Evolutionary conservation across 2,888 invertebrate species (phyloP), one percentile per base, ranked within the genome.

Genomic region (Colostygia pectinataria): DNA sequence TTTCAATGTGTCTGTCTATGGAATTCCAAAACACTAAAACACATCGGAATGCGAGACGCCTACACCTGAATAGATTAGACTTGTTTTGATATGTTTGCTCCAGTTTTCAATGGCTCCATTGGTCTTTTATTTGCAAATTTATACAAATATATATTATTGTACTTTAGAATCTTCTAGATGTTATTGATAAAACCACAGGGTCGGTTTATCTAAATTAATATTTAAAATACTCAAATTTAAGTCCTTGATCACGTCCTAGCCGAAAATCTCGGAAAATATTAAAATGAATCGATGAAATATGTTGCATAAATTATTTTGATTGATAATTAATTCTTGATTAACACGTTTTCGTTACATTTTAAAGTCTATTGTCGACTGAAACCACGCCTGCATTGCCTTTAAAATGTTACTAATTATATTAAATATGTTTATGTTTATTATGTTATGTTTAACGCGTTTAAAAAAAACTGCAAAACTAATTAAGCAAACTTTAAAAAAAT

Each of bases 51-150:
- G 68, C 58, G 61, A n/a, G n/a, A 64, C 76, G 56, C 75, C 79
- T 64, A 77, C 74, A 58, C 52, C 44, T 44, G 61, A 62, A 73
- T 71, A 69, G 45, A 64, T 71, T 63, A 64, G 53, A 57, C 59
- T 64, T 72, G 72, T 80, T 80, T 74, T 74, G 68, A 70, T 68
- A 59, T 57, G n/a, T 57, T 76, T 56, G 77, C 74, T 77, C 79
- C 63, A 80, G 64, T 72, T 80, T 67, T 59, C 39, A 63, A 55
- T 61, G 51, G 60, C 66, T 51, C 63, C 63, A 60, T 68, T 64
- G 50, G 37, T 39, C 37, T 39, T 44, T 13, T 29, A 25, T 41
- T 36, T 40, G n/a, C 28, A 14, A 28, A 13, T 20, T 20, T 9
- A 8, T 41, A 15, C 1, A 14, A 13, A 7, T 25, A n/a, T n/a